Conservation (phyloP, 2,888 invertebrate genomes). For the Escarpia spicata region DNA sequence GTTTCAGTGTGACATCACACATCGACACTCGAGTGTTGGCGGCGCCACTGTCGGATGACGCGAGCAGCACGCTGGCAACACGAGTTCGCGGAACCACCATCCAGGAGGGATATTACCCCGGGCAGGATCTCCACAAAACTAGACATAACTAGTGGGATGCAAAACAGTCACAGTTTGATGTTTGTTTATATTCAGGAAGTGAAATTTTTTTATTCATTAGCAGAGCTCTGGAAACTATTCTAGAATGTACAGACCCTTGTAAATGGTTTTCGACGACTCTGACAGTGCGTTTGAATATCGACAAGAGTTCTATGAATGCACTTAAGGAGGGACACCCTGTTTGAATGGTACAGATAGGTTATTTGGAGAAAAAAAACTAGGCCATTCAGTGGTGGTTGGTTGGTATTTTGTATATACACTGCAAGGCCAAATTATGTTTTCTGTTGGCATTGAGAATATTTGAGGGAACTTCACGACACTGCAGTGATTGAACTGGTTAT, state of each 20-base stretch:
- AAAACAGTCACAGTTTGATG: not conserved
- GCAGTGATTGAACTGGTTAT: not conserved
- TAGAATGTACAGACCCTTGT: not conserved
- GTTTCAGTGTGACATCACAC: not conserved
- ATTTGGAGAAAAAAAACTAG: not conserved
- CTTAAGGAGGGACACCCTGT: not conserved
- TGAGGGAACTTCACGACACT: not conserved
- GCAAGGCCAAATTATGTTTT: constrained; percentile 3
- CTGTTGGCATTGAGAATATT: not conserved
- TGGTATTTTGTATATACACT: not conserved
- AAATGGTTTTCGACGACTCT: not conserved
- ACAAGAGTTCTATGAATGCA: not conserved
- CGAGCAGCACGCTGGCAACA: not conserved
- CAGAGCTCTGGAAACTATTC: not conserved
- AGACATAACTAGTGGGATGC: not conserved
- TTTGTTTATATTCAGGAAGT: not conserved
- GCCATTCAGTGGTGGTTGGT: not conserved
- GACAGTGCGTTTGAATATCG: not conserved
- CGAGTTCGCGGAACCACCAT: not conserved
- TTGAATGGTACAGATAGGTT: not conserved
- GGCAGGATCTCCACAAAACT: not conserved
- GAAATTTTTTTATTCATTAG: not conserved
- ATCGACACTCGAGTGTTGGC: not conserved
- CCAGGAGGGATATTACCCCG: not conserved
- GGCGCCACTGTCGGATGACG: not conserved